These are phyloP conservation scores for Lytechinus variegatus DNA, from an alignment of 35 echinoderm and acorn worm genomes.

Conservation along the genomic window DNA sequence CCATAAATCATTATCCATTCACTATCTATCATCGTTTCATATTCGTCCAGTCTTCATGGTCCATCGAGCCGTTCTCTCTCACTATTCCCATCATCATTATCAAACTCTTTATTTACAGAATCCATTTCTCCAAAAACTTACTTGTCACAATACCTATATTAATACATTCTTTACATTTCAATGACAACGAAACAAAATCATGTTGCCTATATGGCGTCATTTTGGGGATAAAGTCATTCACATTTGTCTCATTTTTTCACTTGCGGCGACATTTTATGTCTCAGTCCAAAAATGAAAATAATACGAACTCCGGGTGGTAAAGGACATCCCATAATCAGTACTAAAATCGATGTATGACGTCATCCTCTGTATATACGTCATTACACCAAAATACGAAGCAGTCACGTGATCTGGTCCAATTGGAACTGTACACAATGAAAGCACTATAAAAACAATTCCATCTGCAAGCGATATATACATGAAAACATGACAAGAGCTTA, in stretches of 20 bases:
- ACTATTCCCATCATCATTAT: neutral
- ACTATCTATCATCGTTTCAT: neutral
- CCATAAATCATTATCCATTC: neutral
- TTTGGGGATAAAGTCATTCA: neutral
- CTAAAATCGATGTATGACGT: neutral
- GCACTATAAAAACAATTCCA: slow-evolving; percentile 49
- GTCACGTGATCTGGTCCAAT: neutral
- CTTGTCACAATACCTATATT: neutral
- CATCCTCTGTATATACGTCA: neutral
- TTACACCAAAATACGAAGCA: neutral
- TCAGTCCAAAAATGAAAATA: neutral
- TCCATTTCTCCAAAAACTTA: neutral
- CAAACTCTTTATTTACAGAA: slow-evolving; percentile 27
- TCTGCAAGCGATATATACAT: slow-evolving; percentile 56
- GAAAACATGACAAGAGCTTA: slow-evolving; percentile 26
- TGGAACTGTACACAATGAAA: slow-evolving; percentile 41
- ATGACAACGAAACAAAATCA: neutral
- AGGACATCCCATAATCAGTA: neutral
- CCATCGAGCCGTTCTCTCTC: neutral
- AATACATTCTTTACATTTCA: slow-evolving; percentile 19
- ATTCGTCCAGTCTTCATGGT: neutral
- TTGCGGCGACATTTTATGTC: slow-evolving; percentile 10
- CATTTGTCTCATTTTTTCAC: neutral
- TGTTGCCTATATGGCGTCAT: neutral
- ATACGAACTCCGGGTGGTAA: neutral